phyloP scores from a whole-genome alignment of 1,140 invertebrate genomes.

The Rhopalosiphum padi region DNA sequence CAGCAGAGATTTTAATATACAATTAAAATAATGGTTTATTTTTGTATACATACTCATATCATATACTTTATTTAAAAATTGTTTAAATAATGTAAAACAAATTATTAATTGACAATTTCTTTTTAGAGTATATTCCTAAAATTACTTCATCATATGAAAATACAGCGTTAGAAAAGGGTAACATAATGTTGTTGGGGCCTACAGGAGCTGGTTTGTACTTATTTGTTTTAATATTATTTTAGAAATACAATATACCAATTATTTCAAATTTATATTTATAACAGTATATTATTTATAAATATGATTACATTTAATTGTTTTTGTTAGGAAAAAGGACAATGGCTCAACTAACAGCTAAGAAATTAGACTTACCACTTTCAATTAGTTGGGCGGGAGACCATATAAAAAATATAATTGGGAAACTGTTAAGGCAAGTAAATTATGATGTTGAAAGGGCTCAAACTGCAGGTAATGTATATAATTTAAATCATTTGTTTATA shows the following conservation, averaged over 20 bases:
- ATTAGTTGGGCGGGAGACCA: constrained; percentile 99
- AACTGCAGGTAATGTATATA: constrained; percentile 71
- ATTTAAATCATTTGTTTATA: background rate
- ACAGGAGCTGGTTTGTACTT: constrained; percentile 77
- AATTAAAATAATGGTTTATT: background rate
- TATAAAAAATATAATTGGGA: constrained; percentile 98
- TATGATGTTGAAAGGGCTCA: constrained; percentile 96
- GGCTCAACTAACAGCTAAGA: constrained; percentile 96
- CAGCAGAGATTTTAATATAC: background rate
- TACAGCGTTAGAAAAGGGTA: constrained; percentile 91
- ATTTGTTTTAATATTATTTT: constrained; percentile 19
- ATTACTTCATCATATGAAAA: constrained; percentile 68
- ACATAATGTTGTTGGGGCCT: constrained; percentile 95
- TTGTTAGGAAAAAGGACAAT: constrained; percentile 89
- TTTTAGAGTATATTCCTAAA: constrained; percentile 37
- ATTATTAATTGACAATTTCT: background rate
- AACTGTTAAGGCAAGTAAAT: constrained; percentile 95
- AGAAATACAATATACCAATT: background rate
- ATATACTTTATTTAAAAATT: background rate
- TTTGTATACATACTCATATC: background rate
- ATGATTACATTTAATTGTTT: constrained; percentile 21
- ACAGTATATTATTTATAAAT: background rate
- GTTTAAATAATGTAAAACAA: background rate
- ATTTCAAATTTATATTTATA: background rate
- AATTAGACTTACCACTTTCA: constrained; percentile 96